Evolutionary conservation across 2,888 invertebrate genomes (phyloP), one percentile per base, ranked within the genome.

Genomic region (Aporophyla nigra): DNA sequence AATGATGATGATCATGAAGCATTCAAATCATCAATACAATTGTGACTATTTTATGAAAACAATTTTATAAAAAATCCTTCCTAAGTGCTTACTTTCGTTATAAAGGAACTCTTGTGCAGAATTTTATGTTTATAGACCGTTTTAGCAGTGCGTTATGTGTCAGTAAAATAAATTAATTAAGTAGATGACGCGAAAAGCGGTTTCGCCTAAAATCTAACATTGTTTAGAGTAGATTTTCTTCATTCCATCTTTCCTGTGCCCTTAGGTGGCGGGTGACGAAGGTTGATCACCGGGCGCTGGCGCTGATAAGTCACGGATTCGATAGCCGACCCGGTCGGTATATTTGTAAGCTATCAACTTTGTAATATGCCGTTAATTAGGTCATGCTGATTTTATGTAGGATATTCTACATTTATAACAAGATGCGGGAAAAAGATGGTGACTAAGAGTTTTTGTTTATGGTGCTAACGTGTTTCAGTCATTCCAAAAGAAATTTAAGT

Each of bases 291-390:
- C 80, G 71, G 46, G 53, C 72, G 54, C 49, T 33, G 27, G 56
- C 16, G 40, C 59, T 76, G 90, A 90, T 90, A 90, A 89, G 90
- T 77, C 90, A 90, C 88, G 88, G 68, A 80, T 82, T 87, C 90
- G 88, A 91, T 91, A 90, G 81, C 76, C 84, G 65, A 59, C 68
- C 56, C 78, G 84, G 86, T 87, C 84, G 87, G 86, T 87, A 76
- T 87, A 84, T 89, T 89, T 88, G 84, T 81, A 69, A 77, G 75
- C 72, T 86, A 80, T 87, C 74, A 71, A 74, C 83, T 83, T 63
- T 63, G 72, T 78, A 84, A 86, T 82, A 67, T 58, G 27, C 79
- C 49, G 24, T 65, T 84, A 84, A 84, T 84, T 86, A 74, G 86
- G 86, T 72, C 71, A 83, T 56, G 59, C 40, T 73, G 70, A 40